Percentiles rank a stretch among this genome's conserved stretches.
Conservation (phyloP, 1,140 invertebrate species). For the Brachionus plicatilis region DNA sequence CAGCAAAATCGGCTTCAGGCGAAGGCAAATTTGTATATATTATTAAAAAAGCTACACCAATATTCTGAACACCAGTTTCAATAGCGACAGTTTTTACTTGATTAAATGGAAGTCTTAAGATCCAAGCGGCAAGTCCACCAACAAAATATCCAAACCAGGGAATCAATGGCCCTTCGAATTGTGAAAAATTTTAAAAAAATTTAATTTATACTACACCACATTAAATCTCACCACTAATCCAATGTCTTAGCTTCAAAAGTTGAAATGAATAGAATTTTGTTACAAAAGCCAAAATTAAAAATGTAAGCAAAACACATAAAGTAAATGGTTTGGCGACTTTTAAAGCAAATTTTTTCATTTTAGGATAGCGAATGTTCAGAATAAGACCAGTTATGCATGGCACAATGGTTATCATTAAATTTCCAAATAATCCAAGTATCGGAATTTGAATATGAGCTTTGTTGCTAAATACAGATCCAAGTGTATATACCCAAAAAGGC, state of each 20-base stretch:
- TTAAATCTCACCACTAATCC: constrained; percentile 60
- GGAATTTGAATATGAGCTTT: constrained; percentile 20
- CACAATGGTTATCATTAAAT: constrained; percentile 33
- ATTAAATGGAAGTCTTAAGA: constrained; percentile 46
- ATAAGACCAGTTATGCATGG: constrained; percentile 14
- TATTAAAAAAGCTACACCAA: constrained; percentile 56
- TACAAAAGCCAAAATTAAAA: constrained; percentile 82
- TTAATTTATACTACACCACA: neutral
- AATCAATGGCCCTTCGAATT: constrained; percentile 57
- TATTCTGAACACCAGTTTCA: constrained; percentile 60
- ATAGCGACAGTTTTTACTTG: constrained; percentile 58
- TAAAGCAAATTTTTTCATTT: constrained; percentile 16
- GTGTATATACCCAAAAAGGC: constrained; percentile 22
- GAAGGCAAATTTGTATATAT: constrained; percentile 54
- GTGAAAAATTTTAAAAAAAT: constrained; percentile 24
- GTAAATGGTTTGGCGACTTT: constrained; percentile 65
- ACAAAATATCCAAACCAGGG: constrained; percentile 79
- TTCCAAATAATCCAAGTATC: neutral
- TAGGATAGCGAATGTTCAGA: neutral
- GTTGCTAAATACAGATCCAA: constrained; percentile 28
- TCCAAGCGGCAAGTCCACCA: constrained; percentile 58
- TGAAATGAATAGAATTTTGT: constrained; percentile 86
- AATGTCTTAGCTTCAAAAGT: constrained; percentile 66
- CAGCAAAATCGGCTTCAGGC: constrained; percentile 55
- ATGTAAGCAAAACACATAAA: constrained; percentile 71